A percentile compares a stretch with the other conserved stretches of the same genome.
Evolutionary conservation across 2,797 vertebrate species (phyloP).

Genomic region (Coluber constrictor): DNA sequence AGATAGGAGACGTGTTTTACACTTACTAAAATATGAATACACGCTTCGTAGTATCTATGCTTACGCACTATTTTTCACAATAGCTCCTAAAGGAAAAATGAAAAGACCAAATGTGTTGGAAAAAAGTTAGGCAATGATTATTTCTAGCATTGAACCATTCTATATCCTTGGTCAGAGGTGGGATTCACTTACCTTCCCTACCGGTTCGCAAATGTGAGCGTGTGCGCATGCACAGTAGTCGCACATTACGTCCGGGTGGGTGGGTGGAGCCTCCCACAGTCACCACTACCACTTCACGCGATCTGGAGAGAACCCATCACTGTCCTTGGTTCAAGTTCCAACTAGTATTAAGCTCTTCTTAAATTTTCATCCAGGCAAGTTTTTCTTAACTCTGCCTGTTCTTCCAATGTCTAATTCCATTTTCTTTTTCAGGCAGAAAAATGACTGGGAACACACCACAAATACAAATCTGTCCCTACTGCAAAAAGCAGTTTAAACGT

Average conservation of each 20-base stretch:
- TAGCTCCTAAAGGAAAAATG: background rate
- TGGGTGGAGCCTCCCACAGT: too few relatives aligned
- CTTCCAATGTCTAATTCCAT: background rate
- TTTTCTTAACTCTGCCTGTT: background rate
- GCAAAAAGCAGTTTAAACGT: constrained; percentile 81
- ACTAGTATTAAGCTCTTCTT: background rate
- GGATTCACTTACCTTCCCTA: too few relatives aligned
- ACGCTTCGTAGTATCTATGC: background rate
- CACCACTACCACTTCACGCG: too few relatives aligned
- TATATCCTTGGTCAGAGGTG: background rate
- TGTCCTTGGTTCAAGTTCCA: background rate
- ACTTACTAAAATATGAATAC: background rate
- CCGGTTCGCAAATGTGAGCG: too few relatives aligned
- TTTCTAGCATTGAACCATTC: background rate
- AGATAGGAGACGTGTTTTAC: background rate
- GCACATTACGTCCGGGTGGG: too few relatives aligned
- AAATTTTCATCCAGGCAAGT: background rate
- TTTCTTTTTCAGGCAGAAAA: constrained; percentile 26
- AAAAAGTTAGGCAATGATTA: background rate
- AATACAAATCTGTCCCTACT: constrained; percentile 80
- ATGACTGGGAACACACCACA: constrained; percentile 31
- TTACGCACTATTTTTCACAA: background rate
- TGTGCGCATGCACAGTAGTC: too few relatives aligned
- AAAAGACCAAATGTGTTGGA: background rate
- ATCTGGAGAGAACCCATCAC: too few relatives aligned